phyloP scores from a whole-genome alignment of 2,888 invertebrate species.

The Pelosia muscerda region DNA sequence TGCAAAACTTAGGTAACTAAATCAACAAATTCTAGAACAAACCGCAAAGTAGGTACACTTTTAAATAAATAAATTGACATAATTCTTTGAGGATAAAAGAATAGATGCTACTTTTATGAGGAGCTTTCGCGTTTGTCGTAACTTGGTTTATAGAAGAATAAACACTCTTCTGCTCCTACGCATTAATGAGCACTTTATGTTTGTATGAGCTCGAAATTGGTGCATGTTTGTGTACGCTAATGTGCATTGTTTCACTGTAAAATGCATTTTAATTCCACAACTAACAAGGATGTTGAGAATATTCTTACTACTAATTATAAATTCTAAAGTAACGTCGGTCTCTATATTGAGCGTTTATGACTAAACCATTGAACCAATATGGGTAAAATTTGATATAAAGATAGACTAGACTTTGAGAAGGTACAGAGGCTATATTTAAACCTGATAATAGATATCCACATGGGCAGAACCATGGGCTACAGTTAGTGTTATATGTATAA shows the following conservation, averaged over 20 bases:
- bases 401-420: no score
- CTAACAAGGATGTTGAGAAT: neutral
- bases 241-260: slow-evolving; percentile 29
- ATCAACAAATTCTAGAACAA: neutral
- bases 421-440: no score
- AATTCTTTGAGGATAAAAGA: neutral
- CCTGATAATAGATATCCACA: no score
- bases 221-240: slow-evolving; percentile 33
- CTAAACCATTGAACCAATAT: no score
- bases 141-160: slow-evolving; percentile 72
- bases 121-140: slow-evolving; percentile 62
- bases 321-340: no score
- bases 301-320: no score
- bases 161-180: slow-evolving; percentile 59
- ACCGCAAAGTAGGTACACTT: slow-evolving; percentile 12
- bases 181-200: slow-evolving; percentile 59
- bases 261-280: slow-evolving; percentile 15
- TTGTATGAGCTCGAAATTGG: slow-evolving; percentile 39
- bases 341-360: no score
- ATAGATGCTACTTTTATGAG: slow-evolving; percentile 27
- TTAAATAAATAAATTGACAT: slow-evolving; percentile 15
- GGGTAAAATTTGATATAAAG: no score
- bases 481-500: no score
- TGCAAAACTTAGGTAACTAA: neutral
- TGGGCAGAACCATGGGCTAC: no score